A percentile compares a stretch with the other conserved stretches of the same genome.
Evolutionary conservation across 2,888 invertebrate genomes (phyloP).

Genomic region (Antheraea yamamai): DNA sequence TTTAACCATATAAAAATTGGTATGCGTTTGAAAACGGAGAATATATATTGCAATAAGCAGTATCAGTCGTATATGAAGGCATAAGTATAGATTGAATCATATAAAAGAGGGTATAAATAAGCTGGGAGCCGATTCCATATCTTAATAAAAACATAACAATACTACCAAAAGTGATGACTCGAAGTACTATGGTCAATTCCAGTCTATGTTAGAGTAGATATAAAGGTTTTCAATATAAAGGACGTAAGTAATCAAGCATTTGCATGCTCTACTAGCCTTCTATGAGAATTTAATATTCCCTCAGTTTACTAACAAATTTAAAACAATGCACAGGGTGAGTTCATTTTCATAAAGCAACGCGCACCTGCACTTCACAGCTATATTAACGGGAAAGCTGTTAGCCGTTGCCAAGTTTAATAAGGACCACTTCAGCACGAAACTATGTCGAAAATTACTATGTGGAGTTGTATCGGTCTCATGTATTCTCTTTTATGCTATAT

Average conservation of each 20-base stretch:
- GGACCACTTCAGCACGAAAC: neutral
- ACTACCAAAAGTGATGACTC: neutral
- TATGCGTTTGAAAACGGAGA: too few relatives aligned
- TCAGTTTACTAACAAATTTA: neutral
- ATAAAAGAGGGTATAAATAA: too few relatives aligned
- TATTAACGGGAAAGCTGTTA: conserved; percentile 8
- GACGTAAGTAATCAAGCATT: neutral
- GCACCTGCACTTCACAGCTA: conserved; percentile 3
- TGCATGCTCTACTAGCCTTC: neutral
- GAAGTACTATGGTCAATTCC: too few relatives aligned
- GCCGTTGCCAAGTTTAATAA: conserved; percentile 5
- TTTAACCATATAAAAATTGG: too few relatives aligned
- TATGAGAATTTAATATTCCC: neutral
- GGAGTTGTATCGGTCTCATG: neutral
- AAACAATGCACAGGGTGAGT: neutral
- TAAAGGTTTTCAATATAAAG: neutral
- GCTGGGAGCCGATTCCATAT: too few relatives aligned
- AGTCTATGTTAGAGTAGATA: neutral
- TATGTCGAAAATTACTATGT: neutral
- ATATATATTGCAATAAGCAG: too few relatives aligned
- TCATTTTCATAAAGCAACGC: conserved; percentile 3
- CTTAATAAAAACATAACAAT: too few relatives aligned
- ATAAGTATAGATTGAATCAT: too few relatives aligned
- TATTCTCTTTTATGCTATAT: neutral
- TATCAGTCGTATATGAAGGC: too few relatives aligned